Evolutionary conservation across 2,888 invertebrate genomes (phyloP).

Genomic region (Thereva nobilitata): DNA sequence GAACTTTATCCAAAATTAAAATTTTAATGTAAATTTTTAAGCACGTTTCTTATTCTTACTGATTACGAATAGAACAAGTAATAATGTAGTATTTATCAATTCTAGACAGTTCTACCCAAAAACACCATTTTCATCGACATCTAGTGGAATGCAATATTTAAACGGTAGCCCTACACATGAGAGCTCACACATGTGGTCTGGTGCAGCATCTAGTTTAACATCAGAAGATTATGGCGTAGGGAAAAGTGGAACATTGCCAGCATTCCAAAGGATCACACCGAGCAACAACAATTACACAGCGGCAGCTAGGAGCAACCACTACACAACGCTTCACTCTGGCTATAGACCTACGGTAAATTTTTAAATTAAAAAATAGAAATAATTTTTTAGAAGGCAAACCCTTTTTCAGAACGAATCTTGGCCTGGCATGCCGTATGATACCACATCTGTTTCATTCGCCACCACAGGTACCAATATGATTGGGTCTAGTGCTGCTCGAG

Average conservation of each 20-base stretch:
- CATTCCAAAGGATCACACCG: conserved; percentile 53
- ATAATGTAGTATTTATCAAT: background rate
- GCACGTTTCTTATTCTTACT: no score
- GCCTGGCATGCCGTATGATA: no score
- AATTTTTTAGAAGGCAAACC: no score
- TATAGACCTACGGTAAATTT: conserved; percentile 53
- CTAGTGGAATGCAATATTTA: conserved; percentile 53
- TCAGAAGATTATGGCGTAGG: conserved; percentile 55
- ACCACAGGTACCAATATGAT: no score
- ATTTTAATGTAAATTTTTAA: no score
- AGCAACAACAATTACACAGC: conserved; percentile 30
- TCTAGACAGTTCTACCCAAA: conserved; percentile 55
- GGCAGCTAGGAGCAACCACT: conserved; percentile 46
- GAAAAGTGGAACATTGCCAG: conserved; percentile 53
- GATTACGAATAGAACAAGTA: no score
- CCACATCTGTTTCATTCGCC: no score
- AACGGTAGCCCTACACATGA: conserved; percentile 46
- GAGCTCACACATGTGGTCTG: conserved; percentile 46
- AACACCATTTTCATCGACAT: conserved; percentile 52
- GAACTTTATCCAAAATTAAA: no score
- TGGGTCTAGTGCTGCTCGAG: no score
- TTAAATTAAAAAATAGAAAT: no score
- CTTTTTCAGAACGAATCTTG: no score
- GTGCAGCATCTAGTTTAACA: conserved; percentile 46
- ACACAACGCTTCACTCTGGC: conserved; percentile 51